A percentile compares a stretch with the other conserved stretches of the same genome.
Evolutionary conservation across 92 coral and sea anemone genomes (phyloP).

Genomic region (Heliopora coerulea): DNA sequence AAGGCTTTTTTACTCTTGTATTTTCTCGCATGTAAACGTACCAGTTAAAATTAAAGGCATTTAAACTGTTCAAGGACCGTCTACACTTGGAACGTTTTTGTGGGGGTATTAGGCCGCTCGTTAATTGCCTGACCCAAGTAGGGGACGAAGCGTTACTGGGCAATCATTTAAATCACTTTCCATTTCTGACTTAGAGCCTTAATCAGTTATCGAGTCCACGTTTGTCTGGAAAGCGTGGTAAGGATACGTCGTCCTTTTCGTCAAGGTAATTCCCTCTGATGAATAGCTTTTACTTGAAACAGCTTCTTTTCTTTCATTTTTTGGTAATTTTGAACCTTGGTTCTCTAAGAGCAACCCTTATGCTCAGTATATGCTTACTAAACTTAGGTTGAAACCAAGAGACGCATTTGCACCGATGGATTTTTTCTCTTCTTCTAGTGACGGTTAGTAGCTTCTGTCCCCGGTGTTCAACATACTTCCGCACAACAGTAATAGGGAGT

Average conservation of each 20-base stretch:
- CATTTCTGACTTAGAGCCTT: conserved; percentile 58
- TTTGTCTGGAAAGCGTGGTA: neutral
- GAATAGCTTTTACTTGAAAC: neutral
- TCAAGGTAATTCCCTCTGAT: conserved; percentile 11
- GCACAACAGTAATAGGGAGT: no score
- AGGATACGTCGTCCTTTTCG: neutral
- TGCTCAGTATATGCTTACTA: neutral
- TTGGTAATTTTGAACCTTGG: neutral
- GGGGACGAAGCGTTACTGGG: neutral
- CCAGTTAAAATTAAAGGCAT: no score
- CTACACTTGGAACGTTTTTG: no score
- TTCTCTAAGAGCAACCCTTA: neutral
- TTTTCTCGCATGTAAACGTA: no score
- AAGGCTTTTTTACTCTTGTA: neutral
- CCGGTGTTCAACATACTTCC: no score
- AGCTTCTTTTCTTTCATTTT: neutral
- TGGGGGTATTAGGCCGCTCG: no score
- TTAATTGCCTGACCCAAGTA: no score
- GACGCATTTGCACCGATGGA: conserved; percentile 18
- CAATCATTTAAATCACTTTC: neutral
- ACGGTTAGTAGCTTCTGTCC: conserved; percentile 12
- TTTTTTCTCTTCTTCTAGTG: conserved; percentile 7
- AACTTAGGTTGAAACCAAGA: conserved; percentile 14
- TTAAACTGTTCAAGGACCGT: no score
- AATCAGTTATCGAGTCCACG: conserved; percentile 84